Evolutionary conservation across 2,888 invertebrate genomes (phyloP).

Genomic region (Marronus borbonicus): DNA sequence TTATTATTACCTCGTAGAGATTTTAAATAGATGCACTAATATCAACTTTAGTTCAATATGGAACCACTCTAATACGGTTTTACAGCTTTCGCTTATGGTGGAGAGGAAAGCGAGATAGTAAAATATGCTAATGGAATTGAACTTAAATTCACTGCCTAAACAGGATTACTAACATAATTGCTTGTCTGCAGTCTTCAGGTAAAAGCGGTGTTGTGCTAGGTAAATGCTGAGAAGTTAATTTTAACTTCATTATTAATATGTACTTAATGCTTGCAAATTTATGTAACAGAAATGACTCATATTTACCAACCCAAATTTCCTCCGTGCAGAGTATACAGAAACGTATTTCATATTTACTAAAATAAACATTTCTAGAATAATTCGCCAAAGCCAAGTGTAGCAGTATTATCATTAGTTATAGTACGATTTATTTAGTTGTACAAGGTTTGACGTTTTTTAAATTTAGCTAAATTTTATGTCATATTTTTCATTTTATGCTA

Average conservation of each 20-base stretch:
- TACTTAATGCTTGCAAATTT: slow-evolving; percentile 25
- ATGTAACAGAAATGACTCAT: slow-evolving; percentile 8
- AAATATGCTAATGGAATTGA: slow-evolving; percentile 46
- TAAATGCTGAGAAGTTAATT: slow-evolving; percentile 28
- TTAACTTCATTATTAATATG: slow-evolving; percentile 44
- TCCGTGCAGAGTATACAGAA: not conserved
- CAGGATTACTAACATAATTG: slow-evolving; percentile 36
- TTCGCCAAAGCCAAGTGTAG: too few relatives aligned
- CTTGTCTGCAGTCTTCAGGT: slow-evolving; percentile 39
- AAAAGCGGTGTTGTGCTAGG: slow-evolving; percentile 21
- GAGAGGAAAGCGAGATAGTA: slow-evolving; percentile 10
- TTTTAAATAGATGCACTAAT: slow-evolving; percentile 21
- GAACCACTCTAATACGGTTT: slow-evolving; percentile 6
- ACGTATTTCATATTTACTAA: not conserved
- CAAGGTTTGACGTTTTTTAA: too few relatives aligned
- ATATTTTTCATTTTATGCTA: too few relatives aligned
- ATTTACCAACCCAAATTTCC: slow-evolving; percentile 10
- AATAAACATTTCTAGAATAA: not conserved
- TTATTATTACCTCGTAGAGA: slow-evolving; percentile 6
- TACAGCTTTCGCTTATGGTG: not conserved
- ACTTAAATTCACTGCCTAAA: slow-evolving; percentile 30
- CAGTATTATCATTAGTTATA: too few relatives aligned
- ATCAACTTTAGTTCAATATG: slow-evolving; percentile 31
- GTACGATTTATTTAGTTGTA: too few relatives aligned
- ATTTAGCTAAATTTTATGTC: too few relatives aligned